Conservation (phyloP, 2,888 invertebrate species). For the Limnephilus auricula region DNA sequence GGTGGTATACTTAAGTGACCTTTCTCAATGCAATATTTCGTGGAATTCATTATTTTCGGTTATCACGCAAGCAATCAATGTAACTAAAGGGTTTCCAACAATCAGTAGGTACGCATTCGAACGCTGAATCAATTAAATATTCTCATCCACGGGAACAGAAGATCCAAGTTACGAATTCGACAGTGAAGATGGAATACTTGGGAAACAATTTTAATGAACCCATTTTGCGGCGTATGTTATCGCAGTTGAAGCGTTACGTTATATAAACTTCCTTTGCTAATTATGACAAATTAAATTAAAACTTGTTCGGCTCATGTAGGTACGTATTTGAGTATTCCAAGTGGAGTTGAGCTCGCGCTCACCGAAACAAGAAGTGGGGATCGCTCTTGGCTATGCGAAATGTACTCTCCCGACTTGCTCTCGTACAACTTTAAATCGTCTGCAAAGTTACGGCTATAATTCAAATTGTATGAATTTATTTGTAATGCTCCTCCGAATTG, state of each 20-base stretch:
- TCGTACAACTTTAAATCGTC: conserved; percentile 65
- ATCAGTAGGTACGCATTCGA: background rate
- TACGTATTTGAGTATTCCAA: conserved; percentile 37
- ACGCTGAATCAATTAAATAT: background rate
- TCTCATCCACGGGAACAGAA: background rate
- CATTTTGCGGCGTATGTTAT: conserved; percentile 43
- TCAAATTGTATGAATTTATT: conserved; percentile 64
- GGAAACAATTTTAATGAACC: conserved; percentile 45
- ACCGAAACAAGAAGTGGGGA: conserved; percentile 46
- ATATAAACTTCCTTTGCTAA: conserved; percentile 50
- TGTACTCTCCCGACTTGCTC: conserved; percentile 41
- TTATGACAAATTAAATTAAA: conserved; percentile 59
- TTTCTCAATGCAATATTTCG: background rate
- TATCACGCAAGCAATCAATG: background rate
- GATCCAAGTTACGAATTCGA: background rate
- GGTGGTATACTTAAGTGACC: too few species aligned
- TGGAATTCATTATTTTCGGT: background rate
- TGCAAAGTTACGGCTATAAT: conserved; percentile 64
- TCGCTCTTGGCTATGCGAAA: conserved; percentile 51
- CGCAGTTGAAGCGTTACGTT: conserved; percentile 23
- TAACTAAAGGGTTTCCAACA: background rate
- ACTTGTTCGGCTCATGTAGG: conserved; percentile 30
- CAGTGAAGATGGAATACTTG: conserved; percentile 30
- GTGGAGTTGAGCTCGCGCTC: conserved; percentile 21
- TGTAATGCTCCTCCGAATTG: conserved; percentile 53